phyloP scores from a whole-genome alignment of 2,888 invertebrate species.

The Rotaria socialis region DNA sequence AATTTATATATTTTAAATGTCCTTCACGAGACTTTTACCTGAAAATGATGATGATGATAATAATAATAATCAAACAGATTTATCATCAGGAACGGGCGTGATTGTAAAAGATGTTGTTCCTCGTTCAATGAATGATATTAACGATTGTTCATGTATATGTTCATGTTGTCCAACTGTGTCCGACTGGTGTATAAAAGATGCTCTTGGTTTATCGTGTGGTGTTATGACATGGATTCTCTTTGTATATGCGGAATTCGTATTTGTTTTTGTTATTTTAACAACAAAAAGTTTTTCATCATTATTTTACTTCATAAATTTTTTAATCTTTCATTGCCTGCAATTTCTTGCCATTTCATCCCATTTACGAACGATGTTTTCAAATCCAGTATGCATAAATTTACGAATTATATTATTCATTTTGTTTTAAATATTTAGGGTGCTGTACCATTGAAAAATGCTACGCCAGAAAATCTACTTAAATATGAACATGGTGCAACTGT shows the following conservation, averaged over 20 bases:
- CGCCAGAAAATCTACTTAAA: slow-evolving; percentile 56
- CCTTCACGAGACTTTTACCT: not conserved
- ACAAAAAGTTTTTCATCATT: slow-evolving; percentile 70
- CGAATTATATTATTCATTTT: slow-evolving; percentile 49
- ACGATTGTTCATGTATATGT: slow-evolving; percentile 40
- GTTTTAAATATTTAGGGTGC: slow-evolving; percentile 50
- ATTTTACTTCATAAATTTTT: slow-evolving; percentile 62
- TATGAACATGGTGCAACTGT: slow-evolving; percentile 55
- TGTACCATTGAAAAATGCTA: slow-evolving; percentile 59
- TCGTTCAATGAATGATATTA: not conserved
- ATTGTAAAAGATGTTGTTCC: not conserved
- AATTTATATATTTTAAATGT: not conserved
- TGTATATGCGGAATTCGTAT: slow-evolving; percentile 80
- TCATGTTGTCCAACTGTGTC: slow-evolving; percentile 30
- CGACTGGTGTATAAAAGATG: slow-evolving; percentile 63
- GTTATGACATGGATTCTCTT: slow-evolving; percentile 75
- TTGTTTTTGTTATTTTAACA: slow-evolving; percentile 71
- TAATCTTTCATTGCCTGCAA: slow-evolving; percentile 75
- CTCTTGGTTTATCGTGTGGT: slow-evolving; percentile 78
- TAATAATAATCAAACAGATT: too few relatives aligned
- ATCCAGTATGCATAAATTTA: slow-evolving; percentile 63
- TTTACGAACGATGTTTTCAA: slow-evolving; percentile 76
- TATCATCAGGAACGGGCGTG: not conserved
- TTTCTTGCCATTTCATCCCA: slow-evolving; percentile 73
- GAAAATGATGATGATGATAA: not conserved